phyloP scores from a whole-genome alignment of 2,797 vertebrate genomes.

The Microcaecilia unicolor region DNA sequence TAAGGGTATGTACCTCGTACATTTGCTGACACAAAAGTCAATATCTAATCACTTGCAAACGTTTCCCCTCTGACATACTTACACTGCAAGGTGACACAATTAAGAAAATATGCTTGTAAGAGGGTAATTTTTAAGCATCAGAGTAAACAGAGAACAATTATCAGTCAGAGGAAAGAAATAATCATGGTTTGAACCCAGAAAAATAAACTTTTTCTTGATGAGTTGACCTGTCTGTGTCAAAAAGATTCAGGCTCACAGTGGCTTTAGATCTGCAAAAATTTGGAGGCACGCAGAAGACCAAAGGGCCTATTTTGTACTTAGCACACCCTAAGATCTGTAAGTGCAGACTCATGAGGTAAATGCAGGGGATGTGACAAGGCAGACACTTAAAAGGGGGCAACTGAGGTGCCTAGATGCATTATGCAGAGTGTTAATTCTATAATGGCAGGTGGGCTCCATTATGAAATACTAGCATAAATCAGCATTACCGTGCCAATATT shows the following conservation, averaged over 20 bases:
- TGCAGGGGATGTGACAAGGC: too few relatives aligned
- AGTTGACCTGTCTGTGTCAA: conserved; percentile 22
- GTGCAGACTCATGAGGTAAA: too few relatives aligned
- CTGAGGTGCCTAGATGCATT: too few relatives aligned
- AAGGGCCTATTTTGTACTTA: too few relatives aligned
- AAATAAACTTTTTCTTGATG: conserved; percentile 54
- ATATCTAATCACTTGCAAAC: conserved; percentile 72
- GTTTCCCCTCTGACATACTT: conserved; percentile 69
- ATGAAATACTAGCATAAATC: too few relatives aligned
- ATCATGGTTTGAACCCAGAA: conserved; percentile 41
- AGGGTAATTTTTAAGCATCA: conserved; percentile 64
- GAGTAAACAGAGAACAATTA: conserved; percentile 75
- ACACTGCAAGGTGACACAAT: conserved; percentile 65
- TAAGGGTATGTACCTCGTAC: conserved; percentile 74
- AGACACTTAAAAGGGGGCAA: too few relatives aligned
- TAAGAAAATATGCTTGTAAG: conserved; percentile 72
- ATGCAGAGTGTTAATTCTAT: too few relatives aligned
- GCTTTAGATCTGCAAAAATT: too few relatives aligned
- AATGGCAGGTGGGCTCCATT: too few relatives aligned
- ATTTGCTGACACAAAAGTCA: conserved; percentile 66
- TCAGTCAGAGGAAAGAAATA: conserved; percentile 42
- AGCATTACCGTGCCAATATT: too few relatives aligned
- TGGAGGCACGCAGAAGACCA: too few relatives aligned
- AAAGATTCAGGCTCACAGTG: conserved; percentile 4
- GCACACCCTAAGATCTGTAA: too few relatives aligned